Evolutionary conservation across 1,140 invertebrate species (phyloP), one percentile per base, ranked within the genome.

Genomic region (Brachionus rubens): DNA sequence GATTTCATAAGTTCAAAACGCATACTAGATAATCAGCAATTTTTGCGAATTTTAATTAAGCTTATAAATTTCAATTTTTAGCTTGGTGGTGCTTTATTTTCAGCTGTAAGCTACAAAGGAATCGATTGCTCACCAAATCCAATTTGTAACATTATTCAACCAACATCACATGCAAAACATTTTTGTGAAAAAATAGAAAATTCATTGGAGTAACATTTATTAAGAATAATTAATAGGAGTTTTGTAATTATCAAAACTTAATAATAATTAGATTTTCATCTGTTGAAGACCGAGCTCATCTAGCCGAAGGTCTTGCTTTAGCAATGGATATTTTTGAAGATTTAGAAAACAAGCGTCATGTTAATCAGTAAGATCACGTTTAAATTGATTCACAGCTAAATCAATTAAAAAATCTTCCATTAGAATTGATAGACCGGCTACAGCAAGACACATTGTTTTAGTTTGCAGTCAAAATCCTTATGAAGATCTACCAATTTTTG

Each of bases 291-390:
- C 19, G 12, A 16, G 9, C 16, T 10, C 43, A 72, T 54, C 19
- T 72, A 5, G 68, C 68, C 10, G 68, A 72, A 19, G 68, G 46
- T 0, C 14, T 72, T 19, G 68, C 68, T 4, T 24, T 72, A 19
- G 43, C 43, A 30, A n/a, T 72, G 47, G 68, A 72, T 26, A 50
- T 54, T 21, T 72, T 72, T 24, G 68, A 72, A 41, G 46, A 72
- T 28, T 50, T 72, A n/a, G 46, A 72, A 30, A 54, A 72, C 10
- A 48, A 50, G 24, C 48, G 68, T 33, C 26, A 72, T 24, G 33
- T 26, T n/a, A 24, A 26, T 21, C 59, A 65, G 40, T 43, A 43
- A 72, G 59, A 14, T 47, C 14, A 28, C n/a, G 5, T 70, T 46
- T 43, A 16, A 30, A 14, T 5, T 14, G n/a, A n/a, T n/a, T n/a